Evolutionary conservation across 2,113 vertebrate species (phyloP).

Genomic region (Ginglymostoma cirratum): DNA sequence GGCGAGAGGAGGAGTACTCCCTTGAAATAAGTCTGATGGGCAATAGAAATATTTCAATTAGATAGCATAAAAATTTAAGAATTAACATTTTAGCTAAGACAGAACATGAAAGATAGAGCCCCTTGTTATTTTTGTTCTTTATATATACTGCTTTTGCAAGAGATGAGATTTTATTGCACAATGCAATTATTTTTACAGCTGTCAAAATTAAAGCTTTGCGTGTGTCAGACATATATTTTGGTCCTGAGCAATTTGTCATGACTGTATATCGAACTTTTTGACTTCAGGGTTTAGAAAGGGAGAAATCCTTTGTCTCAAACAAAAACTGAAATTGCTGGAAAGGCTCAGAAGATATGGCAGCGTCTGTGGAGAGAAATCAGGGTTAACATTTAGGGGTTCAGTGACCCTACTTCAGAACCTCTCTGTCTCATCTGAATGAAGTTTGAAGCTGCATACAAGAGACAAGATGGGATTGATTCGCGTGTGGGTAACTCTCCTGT

Average conservation of each 20-base stretch:
- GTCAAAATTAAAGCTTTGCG: neutral
- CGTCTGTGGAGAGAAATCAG: too few species aligned
- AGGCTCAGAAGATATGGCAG: too few species aligned
- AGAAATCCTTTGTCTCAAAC: too few species aligned
- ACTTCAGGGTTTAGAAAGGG: neutral
- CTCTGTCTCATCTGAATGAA: neutral
- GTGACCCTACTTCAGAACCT: neutral
- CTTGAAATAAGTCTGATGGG: too few species aligned
- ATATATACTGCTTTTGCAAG: too few species aligned
- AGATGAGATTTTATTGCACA: neutral
- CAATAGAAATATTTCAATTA: neutral
- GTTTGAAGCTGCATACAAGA: neutral
- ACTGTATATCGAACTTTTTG: neutral
- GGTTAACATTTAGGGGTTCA: too few species aligned
- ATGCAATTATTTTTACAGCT: neutral
- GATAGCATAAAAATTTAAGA: neutral
- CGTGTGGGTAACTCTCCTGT: neutral
- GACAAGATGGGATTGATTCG: neutral
- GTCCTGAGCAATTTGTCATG: neutral
- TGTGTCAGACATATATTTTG: neutral
- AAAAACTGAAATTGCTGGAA: too few species aligned
- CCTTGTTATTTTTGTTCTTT: neutral
- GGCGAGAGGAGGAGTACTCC: too few species aligned
- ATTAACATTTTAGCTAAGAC: neutral
- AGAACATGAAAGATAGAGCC: neutral